A percentile compares a stretch with the other conserved stretches of the same genome.
phyloP scores from a whole-genome alignment of 2,888 invertebrate genomes.

The Lasioglossum lativentre region DNA sequence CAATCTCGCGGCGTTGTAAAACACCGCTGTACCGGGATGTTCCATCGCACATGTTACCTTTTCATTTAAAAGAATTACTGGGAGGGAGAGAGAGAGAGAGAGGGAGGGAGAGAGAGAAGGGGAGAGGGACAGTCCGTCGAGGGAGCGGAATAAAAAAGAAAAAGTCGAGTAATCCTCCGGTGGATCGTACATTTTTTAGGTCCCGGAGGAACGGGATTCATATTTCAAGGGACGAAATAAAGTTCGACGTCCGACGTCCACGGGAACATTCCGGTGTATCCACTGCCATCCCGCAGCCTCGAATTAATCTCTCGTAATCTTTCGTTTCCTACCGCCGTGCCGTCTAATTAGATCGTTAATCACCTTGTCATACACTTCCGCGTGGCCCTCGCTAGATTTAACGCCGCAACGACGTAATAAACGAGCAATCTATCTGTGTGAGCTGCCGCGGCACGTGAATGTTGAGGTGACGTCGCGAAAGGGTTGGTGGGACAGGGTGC shows the following conservation, averaged over 20 bases:
- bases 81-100: not conserved
- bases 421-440: slow-evolving; percentile 54
- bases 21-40: not conserved
- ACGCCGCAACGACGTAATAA: slow-evolving; percentile 52
- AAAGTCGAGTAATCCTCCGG: not conserved
- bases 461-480: not conserved
- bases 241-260: slow-evolving; percentile 7
- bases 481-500: not conserved
- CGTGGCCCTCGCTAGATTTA: slow-evolving; percentile 51
- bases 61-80: not conserved
- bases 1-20: slow-evolving; percentile 2
- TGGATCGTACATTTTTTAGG: not conserved
- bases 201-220: not conserved
- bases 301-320: slow-evolving; percentile 41
- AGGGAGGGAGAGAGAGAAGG: too few relatives aligned
- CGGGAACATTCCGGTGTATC: not conserved
- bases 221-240: slow-evolving; percentile 9
- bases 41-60: not conserved
- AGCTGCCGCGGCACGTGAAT: slow-evolving; percentile 23
- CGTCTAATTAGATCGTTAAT: slow-evolving; percentile 62
- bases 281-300: not conserved
- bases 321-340: slow-evolving; percentile 36
- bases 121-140: not conserved
- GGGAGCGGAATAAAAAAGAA: not conserved
- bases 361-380: slow-evolving; percentile 53